Conservation (phyloP, 2,888 invertebrate genomes). For the Drosophila multiciliata region DNA sequence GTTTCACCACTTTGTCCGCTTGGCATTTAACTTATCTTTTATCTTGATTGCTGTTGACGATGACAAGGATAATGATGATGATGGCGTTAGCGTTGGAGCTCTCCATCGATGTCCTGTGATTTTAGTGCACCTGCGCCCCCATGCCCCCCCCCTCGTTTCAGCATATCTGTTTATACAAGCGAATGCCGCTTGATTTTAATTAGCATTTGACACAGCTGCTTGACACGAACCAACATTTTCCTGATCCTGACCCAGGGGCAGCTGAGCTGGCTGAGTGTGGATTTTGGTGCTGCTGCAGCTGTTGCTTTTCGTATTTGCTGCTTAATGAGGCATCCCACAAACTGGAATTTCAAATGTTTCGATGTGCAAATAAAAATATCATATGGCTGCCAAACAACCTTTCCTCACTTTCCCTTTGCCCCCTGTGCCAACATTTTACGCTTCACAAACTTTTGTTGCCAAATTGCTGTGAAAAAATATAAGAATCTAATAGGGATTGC, state of each 20-base stretch:
- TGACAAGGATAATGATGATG: constrained; percentile 81
- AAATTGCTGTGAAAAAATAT: constrained; percentile 4
- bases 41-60: constrained; percentile 81
- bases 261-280: not conserved
- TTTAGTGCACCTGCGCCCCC: constrained; percentile 53
- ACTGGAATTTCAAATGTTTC: constrained; percentile 69
- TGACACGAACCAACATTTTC: constrained; percentile 61
- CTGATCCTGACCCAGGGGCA: constrained; percentile 17
- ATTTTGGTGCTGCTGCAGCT: not conserved
- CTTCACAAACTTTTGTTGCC: constrained; percentile 60
- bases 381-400: constrained; percentile 38
- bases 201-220: constrained; percentile 81
- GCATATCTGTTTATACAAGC: constrained; percentile 68
- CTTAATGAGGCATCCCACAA: constrained; percentile 69
- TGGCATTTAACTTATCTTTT: constrained; percentile 79
- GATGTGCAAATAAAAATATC: constrained; percentile 74
- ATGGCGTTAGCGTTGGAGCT: constrained; percentile 48
- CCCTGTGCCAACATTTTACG: constrained; percentile 64
- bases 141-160: not conserved
- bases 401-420: constrained; percentile 22
- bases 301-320: constrained; percentile 44
- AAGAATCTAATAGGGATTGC: not conserved
- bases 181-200: constrained; percentile 80
- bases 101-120: constrained; percentile 44
- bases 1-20: constrained; percentile 33